Percentiles rank a stretch among this genome's conserved stretches.
Conservation (phyloP, 1,140 invertebrate species). For the Zaprionus lachaisei region DNA sequence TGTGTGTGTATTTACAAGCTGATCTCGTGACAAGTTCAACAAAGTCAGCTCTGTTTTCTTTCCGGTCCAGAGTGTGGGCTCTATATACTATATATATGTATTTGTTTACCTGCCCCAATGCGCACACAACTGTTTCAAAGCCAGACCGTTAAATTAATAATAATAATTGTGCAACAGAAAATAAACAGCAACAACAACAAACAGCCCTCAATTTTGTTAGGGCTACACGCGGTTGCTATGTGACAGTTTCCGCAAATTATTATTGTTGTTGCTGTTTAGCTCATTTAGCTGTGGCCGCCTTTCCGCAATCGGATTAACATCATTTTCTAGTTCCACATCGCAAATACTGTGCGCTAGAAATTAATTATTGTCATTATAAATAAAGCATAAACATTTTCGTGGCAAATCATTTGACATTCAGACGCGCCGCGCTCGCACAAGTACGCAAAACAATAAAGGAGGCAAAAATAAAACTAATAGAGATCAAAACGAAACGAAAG, state of each 20-base stretch:
- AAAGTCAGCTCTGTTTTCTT: conserved; percentile 15
- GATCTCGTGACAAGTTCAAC: conserved; percentile 32
- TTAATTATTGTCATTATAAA: conserved; percentile 78
- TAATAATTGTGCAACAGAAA: conserved; percentile 32
- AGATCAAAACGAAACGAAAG: conserved; percentile 8
- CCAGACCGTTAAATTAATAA: conserved; percentile 41
- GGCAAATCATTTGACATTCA: conserved; percentile 79
- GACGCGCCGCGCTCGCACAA: conserved; percentile 43
- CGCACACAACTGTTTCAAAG: conserved; percentile 26
- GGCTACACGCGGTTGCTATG: conserved; percentile 51
- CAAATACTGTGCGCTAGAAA: conserved; percentile 44
- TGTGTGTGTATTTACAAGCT: not conserved
- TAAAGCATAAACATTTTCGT: conserved; percentile 74
- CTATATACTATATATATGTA: too few species aligned
- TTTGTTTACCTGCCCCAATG: conserved; percentile 33
- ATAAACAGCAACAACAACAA: conserved; percentile 39
- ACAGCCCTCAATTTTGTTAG: conserved; percentile 41
- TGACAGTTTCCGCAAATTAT: conserved; percentile 79
- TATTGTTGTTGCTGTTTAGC: conserved; percentile 44
- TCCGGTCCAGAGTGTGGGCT: conserved; percentile 19
- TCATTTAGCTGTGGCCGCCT: conserved; percentile 36
- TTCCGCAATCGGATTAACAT: conserved; percentile 70
- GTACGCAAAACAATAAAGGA: conserved; percentile 40
- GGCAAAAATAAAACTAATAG: conserved; percentile 21
- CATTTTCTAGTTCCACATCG: conserved; percentile 51